phyloP scores from a whole-genome alignment of 92 coral and sea anemone species.

The Epizoanthus scotinus region DNA sequence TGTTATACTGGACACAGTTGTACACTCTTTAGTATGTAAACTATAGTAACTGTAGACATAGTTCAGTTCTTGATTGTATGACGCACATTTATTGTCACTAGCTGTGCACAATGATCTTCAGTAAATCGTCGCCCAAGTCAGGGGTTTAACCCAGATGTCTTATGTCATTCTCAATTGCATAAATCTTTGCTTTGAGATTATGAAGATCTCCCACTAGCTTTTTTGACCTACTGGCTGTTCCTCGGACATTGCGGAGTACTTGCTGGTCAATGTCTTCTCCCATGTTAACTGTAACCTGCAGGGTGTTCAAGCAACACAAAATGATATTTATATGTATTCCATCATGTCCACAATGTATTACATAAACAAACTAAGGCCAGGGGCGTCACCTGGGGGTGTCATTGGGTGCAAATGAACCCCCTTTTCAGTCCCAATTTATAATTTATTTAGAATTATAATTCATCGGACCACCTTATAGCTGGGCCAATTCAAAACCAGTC shows the following conservation, averaged over 20 bases:
- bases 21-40: conserved; percentile 20
- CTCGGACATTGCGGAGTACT: conserved; percentile 82
- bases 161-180: conserved; percentile 91
- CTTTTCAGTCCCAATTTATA: no score
- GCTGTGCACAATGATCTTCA: neutral
- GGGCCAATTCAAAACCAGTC: no score
- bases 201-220: conserved; percentile 96
- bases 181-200: conserved; percentile 94
- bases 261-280: conserved; percentile 93
- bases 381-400: no score
- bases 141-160: conserved; percentile 75
- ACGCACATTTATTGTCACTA: neutral
- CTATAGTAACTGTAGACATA: neutral
- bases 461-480: no score
- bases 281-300: conserved; percentile 89
- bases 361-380: no score
- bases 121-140: neutral
- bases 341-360: neutral
- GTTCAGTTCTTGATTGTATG: no score
- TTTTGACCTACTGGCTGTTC: conserved; percentile 96
- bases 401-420: no score
- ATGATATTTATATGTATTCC: neutral
- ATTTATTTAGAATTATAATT: no score
- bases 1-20: neutral
- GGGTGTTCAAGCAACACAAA: neutral